These are phyloP conservation scores for Platygyra sinensis DNA, from an alignment of 64 coral and sea anemone genomes.

Conservation along the genomic window DNA sequence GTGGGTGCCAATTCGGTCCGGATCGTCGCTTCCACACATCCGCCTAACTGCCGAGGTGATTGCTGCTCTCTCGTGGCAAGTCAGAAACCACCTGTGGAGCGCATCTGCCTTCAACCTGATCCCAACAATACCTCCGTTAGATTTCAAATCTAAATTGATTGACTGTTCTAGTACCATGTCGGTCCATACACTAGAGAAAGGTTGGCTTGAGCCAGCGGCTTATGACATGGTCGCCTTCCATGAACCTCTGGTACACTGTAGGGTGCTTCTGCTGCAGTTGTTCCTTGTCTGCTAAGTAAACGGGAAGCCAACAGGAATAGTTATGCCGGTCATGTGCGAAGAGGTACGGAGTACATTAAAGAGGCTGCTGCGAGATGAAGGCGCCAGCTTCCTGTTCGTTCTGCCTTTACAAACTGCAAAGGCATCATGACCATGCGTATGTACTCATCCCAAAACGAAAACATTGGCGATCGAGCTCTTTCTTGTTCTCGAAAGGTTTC, in stretches of 20 bases:
- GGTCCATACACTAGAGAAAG: slow-evolving; percentile 33
- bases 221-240: slow-evolving; percentile 8
- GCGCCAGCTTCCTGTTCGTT: not conserved
- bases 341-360: slow-evolving; percentile 30
- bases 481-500: not conserved
- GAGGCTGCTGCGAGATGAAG: slow-evolving; percentile 32
- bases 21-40: slow-evolving; percentile 11
- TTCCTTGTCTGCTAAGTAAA: slow-evolving; percentile 44
- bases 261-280: not conserved
- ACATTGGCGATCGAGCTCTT: not conserved
- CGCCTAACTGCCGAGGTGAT: slow-evolving; percentile 15
- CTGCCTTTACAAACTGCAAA: not conserved
- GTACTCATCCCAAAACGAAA: slow-evolving; percentile 54
- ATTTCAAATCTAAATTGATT: slow-evolving; percentile 43
- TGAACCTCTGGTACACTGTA: not conserved
- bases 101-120: not conserved
- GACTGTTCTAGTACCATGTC: slow-evolving; percentile 51
- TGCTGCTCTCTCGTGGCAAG: slow-evolving; percentile 21
- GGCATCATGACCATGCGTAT: slow-evolving; percentile 14
- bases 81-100: slow-evolving; percentile 29
- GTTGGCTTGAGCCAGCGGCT: slow-evolving; percentile 14
- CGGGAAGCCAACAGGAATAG: slow-evolving; percentile 31
- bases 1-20: not conserved
- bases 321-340: slow-evolving; percentile 37
- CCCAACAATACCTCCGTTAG: slow-evolving; percentile 38